These are phyloP conservation scores for Drosophila subsilvestris DNA, from an alignment of 2,888 invertebrate genomes.

Conservation along the genomic window DNA sequence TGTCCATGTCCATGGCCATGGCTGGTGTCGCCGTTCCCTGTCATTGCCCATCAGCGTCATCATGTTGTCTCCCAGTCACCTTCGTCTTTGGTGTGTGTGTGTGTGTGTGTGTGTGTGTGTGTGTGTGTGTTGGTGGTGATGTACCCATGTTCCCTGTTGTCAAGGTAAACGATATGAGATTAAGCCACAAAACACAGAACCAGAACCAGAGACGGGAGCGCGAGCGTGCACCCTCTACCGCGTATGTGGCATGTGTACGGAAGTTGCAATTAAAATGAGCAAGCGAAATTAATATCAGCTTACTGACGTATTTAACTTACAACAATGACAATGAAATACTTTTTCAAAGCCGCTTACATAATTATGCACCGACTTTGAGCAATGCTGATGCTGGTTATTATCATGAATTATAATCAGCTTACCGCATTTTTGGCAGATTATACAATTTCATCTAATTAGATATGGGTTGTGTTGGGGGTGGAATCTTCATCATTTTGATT, in stretches of 20 bases:
- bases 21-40: conserved; percentile 57
- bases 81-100: neutral
- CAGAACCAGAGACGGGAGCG: neutral
- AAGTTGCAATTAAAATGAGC: conserved; percentile 60
- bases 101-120: neutral
- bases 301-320: conserved; percentile 30
- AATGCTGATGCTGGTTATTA: conserved; percentile 38
- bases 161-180: conserved; percentile 57
- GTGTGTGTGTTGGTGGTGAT: conserved; percentile 2
- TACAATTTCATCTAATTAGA: conserved; percentile 17
- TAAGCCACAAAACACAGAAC: conserved; percentile 33
- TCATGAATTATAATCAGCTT: conserved; percentile 33
- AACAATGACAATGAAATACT: conserved; percentile 31
- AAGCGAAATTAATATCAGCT: conserved; percentile 54
- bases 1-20: conserved; percentile 42
- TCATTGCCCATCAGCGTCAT: conserved; percentile 68
- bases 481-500: neutral
- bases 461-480: neutral
- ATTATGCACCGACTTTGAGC: conserved; percentile 39
- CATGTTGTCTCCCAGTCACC: conserved; percentile 13
- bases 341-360: conserved; percentile 45
- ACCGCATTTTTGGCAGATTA: conserved; percentile 29
- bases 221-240: conserved; percentile 3
- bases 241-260: conserved; percentile 4
- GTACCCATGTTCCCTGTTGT: conserved; percentile 28